Conservation (phyloP, 2,797 vertebrate genomes). For the Hydrocynus forskahlii region DNA sequence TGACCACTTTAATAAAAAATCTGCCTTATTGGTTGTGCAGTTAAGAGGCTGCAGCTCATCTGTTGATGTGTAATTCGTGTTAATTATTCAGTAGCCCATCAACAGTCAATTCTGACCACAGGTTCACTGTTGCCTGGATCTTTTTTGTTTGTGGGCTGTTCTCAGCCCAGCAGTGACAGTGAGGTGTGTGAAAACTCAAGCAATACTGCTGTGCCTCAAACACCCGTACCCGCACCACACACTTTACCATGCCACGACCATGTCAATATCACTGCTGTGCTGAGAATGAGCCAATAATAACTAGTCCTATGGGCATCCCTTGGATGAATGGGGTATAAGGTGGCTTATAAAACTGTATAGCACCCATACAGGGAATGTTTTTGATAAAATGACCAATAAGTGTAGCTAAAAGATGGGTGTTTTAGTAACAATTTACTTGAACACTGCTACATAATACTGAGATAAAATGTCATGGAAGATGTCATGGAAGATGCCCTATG, state of each 20-base stretch:
- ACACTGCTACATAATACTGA: too few species aligned
- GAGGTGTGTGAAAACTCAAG: too few species aligned
- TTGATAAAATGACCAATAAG: not conserved
- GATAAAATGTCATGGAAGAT: too few species aligned
- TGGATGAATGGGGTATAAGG: too few species aligned
- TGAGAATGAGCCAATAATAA: not conserved
- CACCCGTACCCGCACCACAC: not conserved
- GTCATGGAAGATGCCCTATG: too few species aligned
- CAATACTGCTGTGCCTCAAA: too few species aligned
- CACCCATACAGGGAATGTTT: not conserved
- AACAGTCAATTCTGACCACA: not conserved
- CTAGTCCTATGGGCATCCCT: not conserved
- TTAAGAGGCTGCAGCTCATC: too few species aligned
- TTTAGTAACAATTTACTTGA: too few species aligned
- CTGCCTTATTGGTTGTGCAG: not conserved
- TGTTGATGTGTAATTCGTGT: too few species aligned
- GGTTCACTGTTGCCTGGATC: not conserved
- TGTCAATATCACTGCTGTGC: not conserved
- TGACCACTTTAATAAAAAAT: not conserved
- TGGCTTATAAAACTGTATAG: not conserved
- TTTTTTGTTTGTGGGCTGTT: not conserved
- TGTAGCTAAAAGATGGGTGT: not conserved
- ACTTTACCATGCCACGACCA: not conserved
- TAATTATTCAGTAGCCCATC: not conserved
- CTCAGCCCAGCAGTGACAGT: too few species aligned